Percentiles rank a stretch among this genome's conserved stretches.
phyloP scores from a whole-genome alignment of 2,113 vertebrate genomes.

The Osmerus eperlanus region DNA sequence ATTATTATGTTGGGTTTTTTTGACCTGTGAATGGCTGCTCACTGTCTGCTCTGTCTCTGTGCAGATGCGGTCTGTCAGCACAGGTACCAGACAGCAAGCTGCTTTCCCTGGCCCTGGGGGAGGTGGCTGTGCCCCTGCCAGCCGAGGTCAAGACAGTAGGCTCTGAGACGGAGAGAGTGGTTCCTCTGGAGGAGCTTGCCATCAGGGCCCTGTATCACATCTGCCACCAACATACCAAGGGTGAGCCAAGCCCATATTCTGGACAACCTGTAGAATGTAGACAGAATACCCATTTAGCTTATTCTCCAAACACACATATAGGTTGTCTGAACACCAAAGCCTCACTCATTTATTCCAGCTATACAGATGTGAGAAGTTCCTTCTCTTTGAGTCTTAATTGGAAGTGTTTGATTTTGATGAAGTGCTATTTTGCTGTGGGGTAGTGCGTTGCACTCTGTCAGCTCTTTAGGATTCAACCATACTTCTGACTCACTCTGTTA shows the following conservation, averaged over 20 bases:
- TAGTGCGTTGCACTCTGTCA: neutral
- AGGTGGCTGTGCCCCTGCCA: constrained; percentile 81
- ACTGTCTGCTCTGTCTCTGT: constrained; percentile 11
- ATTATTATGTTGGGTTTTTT: neutral
- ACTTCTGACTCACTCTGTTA: neutral
- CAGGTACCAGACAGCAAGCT: constrained; percentile 73
- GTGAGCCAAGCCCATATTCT: constrained; percentile 54
- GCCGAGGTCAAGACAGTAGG: constrained; percentile 89
- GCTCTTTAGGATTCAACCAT: neutral
- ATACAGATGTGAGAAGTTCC: neutral
- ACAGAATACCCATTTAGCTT: too few species aligned
- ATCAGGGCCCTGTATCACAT: constrained; percentile 81
- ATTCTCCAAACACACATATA: too few species aligned
- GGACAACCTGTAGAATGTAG: too few species aligned
- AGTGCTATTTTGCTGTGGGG: neutral
- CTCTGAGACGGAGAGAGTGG: constrained; percentile 77
- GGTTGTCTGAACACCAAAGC: too few species aligned
- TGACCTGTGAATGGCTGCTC: neutral
- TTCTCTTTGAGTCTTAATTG: neutral
- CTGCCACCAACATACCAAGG: constrained; percentile 68
- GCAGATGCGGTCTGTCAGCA: constrained; percentile 85
- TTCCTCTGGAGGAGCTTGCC: constrained; percentile 89
- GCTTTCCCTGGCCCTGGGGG: constrained; percentile 75
- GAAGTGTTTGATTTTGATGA: neutral
- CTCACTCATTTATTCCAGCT: too few species aligned